Evolutionary conservation across 1,140 invertebrate genomes (phyloP).

Genomic region (Heliconius melpomene): DNA sequence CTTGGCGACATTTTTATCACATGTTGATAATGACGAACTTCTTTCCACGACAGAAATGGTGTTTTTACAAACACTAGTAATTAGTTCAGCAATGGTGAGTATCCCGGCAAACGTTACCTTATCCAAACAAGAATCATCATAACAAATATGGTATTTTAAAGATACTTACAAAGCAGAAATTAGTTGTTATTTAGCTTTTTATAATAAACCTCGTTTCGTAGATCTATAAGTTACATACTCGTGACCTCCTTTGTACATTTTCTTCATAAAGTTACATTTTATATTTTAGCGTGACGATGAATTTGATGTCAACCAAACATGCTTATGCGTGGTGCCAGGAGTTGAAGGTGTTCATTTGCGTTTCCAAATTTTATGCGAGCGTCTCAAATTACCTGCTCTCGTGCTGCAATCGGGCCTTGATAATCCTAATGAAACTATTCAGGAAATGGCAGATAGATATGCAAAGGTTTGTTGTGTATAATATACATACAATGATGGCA

Average conservation of each 20-base stretch:
- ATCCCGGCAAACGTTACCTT: too few species aligned
- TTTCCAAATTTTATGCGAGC: conserved; percentile 47
- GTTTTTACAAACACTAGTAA: conserved; percentile 50
- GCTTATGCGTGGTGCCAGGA: conserved; percentile 55
- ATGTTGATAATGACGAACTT: conserved; percentile 59
- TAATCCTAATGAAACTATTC: conserved; percentile 41
- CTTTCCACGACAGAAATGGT: conserved; percentile 55
- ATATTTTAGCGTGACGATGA: conserved; percentile 50
- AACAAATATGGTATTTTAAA: too few species aligned
- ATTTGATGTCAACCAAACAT: conserved; percentile 46
- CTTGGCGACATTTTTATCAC: conserved; percentile 48
- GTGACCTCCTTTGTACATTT: background rate
- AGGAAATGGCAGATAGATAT: conserved; percentile 43
- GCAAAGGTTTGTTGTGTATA: conserved; percentile 40
- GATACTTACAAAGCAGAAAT: too few species aligned
- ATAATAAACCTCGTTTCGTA: too few species aligned
- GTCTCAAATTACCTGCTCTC: conserved; percentile 50
- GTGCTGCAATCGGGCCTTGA: conserved; percentile 50
- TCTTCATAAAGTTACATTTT: background rate
- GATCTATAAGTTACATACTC: too few species aligned
- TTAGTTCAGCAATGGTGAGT: conserved; percentile 46
- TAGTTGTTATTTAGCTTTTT: too few species aligned
- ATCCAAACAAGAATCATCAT: too few species aligned
- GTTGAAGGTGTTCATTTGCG: conserved; percentile 50
- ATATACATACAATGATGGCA: too few species aligned